Evolutionary conservation across 2,888 invertebrate species (phyloP), one percentile per base, ranked within the genome.

Genomic region (Drosophila pegasa): DNA sequence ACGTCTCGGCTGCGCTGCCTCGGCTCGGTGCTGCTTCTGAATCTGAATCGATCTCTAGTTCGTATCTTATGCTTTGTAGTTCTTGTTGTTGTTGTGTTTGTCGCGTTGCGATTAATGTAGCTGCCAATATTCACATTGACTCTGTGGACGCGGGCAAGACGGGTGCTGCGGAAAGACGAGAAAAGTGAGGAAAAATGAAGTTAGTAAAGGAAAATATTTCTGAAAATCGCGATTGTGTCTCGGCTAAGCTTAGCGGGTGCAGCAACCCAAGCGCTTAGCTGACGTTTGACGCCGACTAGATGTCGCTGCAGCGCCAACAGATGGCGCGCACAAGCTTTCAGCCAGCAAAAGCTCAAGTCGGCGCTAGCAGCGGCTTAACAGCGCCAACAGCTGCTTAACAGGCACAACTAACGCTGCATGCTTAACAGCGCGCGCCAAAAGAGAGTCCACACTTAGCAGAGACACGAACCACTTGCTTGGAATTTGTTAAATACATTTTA

Each of bases 31-130:
- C 37, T 59, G 43, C 31, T 51, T 41, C 31, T 52, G 48, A 40
- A 68, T 64, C 71, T 78, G 35, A 75, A 75, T 67, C 68, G 57
- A 43, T 84, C 81, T 68, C 76, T 80, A 64, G 78, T 78, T 84
- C 81, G 80, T 63, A 62, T 62, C 38, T 57, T 47, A 20, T 50
- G 47, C 41, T 58, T 75, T 54, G 35, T 63, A 29, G 71, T 52
- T 57, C 57, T 63, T 72, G 67, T 66, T 61, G 35, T 56, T 50
- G 16, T 57, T 62, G 64, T 59, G 37, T 50, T 64, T 41, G 59
- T 56, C 51, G 65, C 56, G 61, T 62, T 59, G 43, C 51, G 73
- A 68, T 75, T 68, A 37, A 73, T 59, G 50, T 62, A 67, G 52
- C 75, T 77, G 78, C 75, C 78, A 78, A 78, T 78, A 65, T 75